These are phyloP conservation scores for Bothrops jararaca DNA, from an alignment of 2,113 vertebrate species.

Conservation along the genomic window DNA sequence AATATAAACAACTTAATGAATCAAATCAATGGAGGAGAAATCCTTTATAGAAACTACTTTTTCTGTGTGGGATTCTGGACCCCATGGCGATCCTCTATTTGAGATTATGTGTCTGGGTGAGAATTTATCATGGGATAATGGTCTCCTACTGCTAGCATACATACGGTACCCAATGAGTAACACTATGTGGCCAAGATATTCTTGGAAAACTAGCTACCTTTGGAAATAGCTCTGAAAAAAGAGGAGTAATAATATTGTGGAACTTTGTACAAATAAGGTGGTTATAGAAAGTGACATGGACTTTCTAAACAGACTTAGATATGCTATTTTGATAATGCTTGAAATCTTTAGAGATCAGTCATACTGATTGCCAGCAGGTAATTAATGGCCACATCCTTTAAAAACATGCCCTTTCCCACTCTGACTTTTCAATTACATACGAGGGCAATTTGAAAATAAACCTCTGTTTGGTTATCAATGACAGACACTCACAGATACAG, in stretches of 20 bases:
- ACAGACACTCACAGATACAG: no score
- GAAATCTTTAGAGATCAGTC: background rate
- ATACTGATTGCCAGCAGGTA: background rate
- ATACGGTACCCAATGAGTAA: background rate
- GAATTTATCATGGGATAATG: conserved; percentile 36
- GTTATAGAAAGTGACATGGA: background rate
- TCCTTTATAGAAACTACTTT: conserved; percentile 6
- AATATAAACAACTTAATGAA: conserved; percentile 42
- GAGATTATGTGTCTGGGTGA: conserved; percentile 20
- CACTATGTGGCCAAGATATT: background rate
- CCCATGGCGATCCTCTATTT: conserved; percentile 5
- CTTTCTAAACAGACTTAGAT: background rate
- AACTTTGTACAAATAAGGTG: background rate
- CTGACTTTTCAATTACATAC: background rate
- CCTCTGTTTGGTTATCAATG: no score
- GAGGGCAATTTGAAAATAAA: no score
- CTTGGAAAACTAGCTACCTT: conserved; percentile 19
- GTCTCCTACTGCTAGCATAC: conserved; percentile 7
- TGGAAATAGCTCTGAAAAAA: background rate
- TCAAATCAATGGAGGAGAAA: conserved; percentile 42
- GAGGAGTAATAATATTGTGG: background rate
- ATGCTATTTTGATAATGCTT: background rate
- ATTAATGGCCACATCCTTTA: background rate
- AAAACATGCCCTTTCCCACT: background rate
- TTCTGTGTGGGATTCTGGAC: conserved; percentile 9